Percentiles rank a stretch among this genome's conserved stretches.
phyloP scores from a whole-genome alignment of 2,888 invertebrate genomes.

The Lasioglossum vierecki region DNA sequence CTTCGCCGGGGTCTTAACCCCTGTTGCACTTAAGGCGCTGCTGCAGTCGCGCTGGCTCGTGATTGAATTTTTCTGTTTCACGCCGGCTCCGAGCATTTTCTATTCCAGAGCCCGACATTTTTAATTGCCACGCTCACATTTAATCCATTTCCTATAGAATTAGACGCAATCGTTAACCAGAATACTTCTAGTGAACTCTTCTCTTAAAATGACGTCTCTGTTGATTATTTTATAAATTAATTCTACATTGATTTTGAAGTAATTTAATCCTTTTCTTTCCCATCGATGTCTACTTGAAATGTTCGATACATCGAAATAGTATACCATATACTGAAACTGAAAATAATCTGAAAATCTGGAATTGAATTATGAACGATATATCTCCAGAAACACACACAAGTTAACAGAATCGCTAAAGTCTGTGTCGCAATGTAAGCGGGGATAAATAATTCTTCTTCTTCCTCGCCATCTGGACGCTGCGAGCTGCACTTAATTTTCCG shows the following conservation, averaged over 20 bases:
- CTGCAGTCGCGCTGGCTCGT: background rate
- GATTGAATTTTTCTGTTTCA: constrained; percentile 4
- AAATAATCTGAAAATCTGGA: too few species aligned
- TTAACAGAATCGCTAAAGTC: background rate
- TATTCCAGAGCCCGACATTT: background rate
- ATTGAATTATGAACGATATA: background rate
- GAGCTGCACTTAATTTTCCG: background rate
- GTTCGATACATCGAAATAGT: too few species aligned
- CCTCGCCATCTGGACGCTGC: background rate
- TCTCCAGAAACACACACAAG: background rate
- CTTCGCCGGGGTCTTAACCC: background rate
- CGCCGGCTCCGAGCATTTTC: background rate
- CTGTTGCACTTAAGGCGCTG: background rate
- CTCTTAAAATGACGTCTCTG: too few species aligned
- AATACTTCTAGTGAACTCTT: too few species aligned
- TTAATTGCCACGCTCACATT: background rate
- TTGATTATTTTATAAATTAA: too few species aligned
- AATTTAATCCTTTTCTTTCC: too few species aligned
- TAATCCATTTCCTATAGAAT: background rate
- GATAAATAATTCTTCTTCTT: background rate
- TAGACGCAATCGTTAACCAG: background rate
- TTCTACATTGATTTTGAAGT: too few species aligned
- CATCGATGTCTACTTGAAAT: too few species aligned
- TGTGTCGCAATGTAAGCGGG: background rate
- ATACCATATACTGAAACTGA: too few species aligned